Percentiles rank a stretch among this genome's conserved stretches.
Conservation (phyloP, 2,113 vertebrate species). For the Mormoops blainvillei region DNA sequence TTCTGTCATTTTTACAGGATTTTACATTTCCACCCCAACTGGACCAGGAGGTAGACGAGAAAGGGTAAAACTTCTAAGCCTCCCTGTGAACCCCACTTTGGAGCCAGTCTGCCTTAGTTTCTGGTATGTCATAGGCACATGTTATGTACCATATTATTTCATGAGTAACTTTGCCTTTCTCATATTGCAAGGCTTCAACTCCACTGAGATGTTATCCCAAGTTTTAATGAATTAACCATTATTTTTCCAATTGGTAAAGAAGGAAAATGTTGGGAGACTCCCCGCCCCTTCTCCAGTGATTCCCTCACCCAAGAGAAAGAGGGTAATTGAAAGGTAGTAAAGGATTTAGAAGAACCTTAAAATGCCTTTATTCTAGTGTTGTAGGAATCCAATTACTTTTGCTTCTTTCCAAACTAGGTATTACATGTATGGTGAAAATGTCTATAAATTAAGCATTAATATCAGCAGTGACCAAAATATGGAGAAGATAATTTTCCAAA, state of each 20-base stretch:
- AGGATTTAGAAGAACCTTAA: background rate
- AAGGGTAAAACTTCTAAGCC: conserved; percentile 85
- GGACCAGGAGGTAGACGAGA: conserved; percentile 67
- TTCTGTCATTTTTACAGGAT: conserved; percentile 80
- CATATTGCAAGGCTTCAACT: background rate
- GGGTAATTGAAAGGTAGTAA: background rate
- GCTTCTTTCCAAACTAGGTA: conserved; percentile 83
- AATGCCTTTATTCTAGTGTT: background rate
- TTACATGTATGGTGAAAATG: conserved; percentile 88
- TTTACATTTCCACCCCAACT: conserved; percentile 88
- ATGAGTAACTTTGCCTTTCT: background rate
- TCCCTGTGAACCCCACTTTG: conserved; percentile 76
- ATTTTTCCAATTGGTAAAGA: background rate
- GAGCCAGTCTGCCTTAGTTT: conserved; percentile 86
- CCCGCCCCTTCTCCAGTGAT: background rate
- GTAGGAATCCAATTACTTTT: background rate
- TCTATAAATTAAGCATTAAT: conserved; percentile 82
- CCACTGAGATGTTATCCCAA: background rate
- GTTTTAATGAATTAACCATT: background rate
- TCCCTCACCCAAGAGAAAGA: background rate
- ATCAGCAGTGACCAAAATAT: conserved; percentile 27
- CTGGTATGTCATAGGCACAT: conserved; percentile 83
- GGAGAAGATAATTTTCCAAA: conserved; percentile 81
- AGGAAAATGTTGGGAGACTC: background rate
- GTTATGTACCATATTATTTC: background rate